Conservation (phyloP, 2,888 invertebrate genomes). For the Mythimna pallens region DNA sequence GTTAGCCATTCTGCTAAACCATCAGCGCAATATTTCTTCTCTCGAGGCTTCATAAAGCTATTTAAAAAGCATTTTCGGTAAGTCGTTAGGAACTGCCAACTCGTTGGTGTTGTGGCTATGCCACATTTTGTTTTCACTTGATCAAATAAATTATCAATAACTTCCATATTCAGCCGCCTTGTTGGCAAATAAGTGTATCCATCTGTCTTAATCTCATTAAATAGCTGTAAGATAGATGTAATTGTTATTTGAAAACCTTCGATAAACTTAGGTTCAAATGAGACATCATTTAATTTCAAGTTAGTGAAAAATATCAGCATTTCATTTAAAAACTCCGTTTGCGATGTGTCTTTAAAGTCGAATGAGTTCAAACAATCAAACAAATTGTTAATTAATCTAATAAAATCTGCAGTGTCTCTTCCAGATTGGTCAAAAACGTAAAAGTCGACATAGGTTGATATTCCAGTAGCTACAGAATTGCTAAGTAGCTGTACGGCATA, state of each 20-base stretch:
- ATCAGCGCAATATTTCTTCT: background rate
- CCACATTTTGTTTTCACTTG: slow-evolving; percentile 32
- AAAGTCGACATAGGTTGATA: slow-evolving; percentile 49
- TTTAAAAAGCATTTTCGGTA: slow-evolving; percentile 23
- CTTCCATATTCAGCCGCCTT: slow-evolving; percentile 30
- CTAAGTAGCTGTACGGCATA: slow-evolving; percentile 69
- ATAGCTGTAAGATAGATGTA: slow-evolving; percentile 45
- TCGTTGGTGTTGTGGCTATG: slow-evolving; percentile 14
- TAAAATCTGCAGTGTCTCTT: slow-evolving; percentile 44
- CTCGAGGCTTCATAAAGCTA: slow-evolving; percentile 17
- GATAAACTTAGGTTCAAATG: slow-evolving; percentile 25
- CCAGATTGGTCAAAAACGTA: slow-evolving; percentile 16
- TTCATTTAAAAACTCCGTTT: slow-evolving; percentile 28
- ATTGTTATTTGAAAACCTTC: slow-evolving; percentile 51
- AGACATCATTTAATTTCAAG: slow-evolving; percentile 15
- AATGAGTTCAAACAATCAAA: slow-evolving; percentile 60
- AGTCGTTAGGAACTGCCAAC: slow-evolving; percentile 22
- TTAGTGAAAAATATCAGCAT: slow-evolving; percentile 35
- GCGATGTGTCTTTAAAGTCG: background rate
- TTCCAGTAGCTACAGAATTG: slow-evolving; percentile 64
- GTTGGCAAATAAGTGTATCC: slow-evolving; percentile 43
- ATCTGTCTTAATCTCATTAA: slow-evolving; percentile 33
- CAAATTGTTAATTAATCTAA: slow-evolving; percentile 45
- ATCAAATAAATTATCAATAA: slow-evolving; percentile 25
- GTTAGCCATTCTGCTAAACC: slow-evolving; percentile 21